These are phyloP conservation scores for Drosophila meridionalis DNA, from an alignment of 2,888 invertebrate species.

Conservation along the genomic window DNA sequence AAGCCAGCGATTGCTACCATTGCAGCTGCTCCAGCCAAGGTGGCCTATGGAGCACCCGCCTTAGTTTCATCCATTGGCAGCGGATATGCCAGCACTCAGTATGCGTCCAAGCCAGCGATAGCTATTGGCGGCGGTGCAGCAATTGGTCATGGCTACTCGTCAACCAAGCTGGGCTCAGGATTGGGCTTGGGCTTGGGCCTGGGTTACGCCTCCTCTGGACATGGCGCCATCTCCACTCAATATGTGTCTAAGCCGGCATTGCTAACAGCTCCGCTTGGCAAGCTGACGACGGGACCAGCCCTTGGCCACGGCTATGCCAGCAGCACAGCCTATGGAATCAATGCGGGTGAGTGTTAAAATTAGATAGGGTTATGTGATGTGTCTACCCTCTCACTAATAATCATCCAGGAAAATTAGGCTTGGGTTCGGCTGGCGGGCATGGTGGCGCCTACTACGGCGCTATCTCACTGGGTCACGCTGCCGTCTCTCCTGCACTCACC, in stretches of 20 bases:
- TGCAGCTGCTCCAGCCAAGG: constrained; percentile 50
- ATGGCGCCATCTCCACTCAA: constrained; percentile 21
- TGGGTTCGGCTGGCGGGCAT: constrained; percentile 36
- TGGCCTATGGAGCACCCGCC: constrained; percentile 57
- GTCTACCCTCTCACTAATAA: neutral
- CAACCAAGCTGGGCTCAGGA: constrained; percentile 21
- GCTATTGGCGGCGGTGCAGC: constrained; percentile 81
- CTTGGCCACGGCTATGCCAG: constrained; percentile 28
- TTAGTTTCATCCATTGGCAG: constrained; percentile 60
- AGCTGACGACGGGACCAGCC: constrained; percentile 52
- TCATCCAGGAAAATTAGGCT: constrained; percentile 42
- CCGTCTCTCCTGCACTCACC: constrained; percentile 74
- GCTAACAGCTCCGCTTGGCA: constrained; percentile 37
- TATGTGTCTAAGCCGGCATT: constrained; percentile 16
- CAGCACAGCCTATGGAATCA: constrained; percentile 59
- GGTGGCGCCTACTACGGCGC: constrained; percentile 76
- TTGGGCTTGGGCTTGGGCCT: constrained; percentile 8
- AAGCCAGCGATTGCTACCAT: constrained; percentile 51
- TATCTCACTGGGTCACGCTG: constrained; percentile 73
- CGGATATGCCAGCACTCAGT: constrained; percentile 54
- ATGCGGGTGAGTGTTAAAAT: constrained; percentile 49
- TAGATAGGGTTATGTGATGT: neutral
- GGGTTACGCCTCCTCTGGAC: constrained; percentile 26
- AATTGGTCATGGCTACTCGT: constrained; percentile 36
- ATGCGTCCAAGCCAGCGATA: constrained; percentile 66